These are phyloP conservation scores for Halictus ligatus DNA, from an alignment of 2,888 invertebrate species.

Conservation along the genomic window DNA sequence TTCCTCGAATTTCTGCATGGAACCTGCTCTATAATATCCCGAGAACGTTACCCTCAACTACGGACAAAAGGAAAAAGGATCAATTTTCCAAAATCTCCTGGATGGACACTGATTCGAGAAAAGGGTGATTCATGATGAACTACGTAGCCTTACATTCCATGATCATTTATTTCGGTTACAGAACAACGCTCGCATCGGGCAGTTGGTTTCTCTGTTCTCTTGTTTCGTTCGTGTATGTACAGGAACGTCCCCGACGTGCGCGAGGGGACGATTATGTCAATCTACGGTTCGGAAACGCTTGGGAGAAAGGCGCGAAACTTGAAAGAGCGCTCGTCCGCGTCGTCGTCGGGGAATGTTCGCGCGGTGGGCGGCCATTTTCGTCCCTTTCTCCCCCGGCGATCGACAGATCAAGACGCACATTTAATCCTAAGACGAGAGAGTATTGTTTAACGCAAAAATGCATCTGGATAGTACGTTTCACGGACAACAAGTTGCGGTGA, in stretches of 20 bases:
- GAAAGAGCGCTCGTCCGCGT: not conserved
- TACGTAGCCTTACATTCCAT: conserved; percentile 70
- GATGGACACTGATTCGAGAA: not conserved
- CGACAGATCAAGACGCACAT: conserved; percentile 21
- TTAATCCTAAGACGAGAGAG: conserved; percentile 39
- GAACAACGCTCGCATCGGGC: conserved; percentile 66
- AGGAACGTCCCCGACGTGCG: conserved; percentile 40
- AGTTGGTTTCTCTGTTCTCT: conserved; percentile 48
- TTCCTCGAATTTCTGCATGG: not conserved
- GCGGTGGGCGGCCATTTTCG: not conserved
- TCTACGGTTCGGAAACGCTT: conserved; percentile 39
- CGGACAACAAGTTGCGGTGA: conserved; percentile 28
- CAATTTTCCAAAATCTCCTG: not conserved
- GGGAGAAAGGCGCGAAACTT: conserved; percentile 6
- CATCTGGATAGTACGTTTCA: conserved; percentile 25
- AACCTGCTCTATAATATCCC: not conserved
- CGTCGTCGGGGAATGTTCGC: not conserved
- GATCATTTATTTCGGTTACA: conserved; percentile 79
- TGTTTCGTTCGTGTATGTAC: conserved; percentile 57
- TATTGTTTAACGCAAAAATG: conserved; percentile 41
- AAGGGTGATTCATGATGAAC: conserved; percentile 16
- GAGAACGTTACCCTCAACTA: not conserved
- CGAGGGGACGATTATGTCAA: conserved; percentile 40
- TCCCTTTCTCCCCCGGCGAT: conserved; percentile 25
- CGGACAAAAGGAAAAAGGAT: not conserved